A percentile compares a stretch with the other conserved stretches of the same genome.
Conservation (phyloP, 2,888 invertebrate genomes). For the Athalia rosae region DNA sequence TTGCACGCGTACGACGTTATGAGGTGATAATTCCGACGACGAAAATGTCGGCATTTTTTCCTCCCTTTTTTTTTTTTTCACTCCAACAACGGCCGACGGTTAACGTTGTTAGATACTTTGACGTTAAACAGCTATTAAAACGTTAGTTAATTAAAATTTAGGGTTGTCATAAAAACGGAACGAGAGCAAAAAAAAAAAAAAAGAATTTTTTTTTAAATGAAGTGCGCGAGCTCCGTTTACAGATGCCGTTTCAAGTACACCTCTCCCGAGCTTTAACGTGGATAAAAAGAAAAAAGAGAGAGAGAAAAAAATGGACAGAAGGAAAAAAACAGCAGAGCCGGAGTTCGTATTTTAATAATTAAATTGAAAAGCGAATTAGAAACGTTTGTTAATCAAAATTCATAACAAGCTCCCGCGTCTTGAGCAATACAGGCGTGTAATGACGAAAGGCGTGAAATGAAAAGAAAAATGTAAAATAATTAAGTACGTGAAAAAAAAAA, state of each 20-base stretch:
- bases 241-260: constrained; percentile 32
- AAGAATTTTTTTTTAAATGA: neutral
- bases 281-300: constrained; percentile 5
- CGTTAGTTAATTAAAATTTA: constrained; percentile 44
- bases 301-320: no score
- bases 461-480: no score
- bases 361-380: constrained; percentile 32
- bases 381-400: constrained; percentile 40
- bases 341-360: constrained; percentile 33
- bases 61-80: neutral
- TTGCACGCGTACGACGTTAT: no score
- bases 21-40: neutral
- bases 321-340: neutral
- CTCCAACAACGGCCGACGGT: neutral
- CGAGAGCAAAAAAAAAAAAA: neutral
- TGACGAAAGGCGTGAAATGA: no score
- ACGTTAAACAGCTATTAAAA: constrained; percentile 44
- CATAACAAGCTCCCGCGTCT: constrained; percentile 4
- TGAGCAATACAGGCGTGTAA: neutral
- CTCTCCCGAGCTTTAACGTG: constrained; percentile 5
- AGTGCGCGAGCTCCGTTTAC: constrained; percentile 17
- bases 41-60: neutral
- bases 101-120: constrained; percentile 38
- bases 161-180: constrained; percentile 17
- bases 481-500: no score